Conservation (phyloP, 2,797 vertebrate genomes). For the Okamejei kenojei region DNA sequence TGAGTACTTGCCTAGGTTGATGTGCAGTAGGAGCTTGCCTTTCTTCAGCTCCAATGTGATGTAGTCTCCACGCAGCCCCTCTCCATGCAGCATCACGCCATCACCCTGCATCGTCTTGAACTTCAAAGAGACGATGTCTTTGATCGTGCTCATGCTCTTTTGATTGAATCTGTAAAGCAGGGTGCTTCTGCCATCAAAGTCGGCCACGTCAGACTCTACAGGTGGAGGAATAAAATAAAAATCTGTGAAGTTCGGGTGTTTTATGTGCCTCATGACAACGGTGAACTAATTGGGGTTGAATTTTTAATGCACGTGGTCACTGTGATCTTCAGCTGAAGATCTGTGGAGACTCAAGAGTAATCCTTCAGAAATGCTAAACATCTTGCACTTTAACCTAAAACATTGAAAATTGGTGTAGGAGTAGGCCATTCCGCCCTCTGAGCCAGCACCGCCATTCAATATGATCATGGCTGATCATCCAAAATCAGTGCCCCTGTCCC, state of each 20-base stretch:
- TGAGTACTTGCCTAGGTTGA: constrained; percentile 73
- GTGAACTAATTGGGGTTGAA: background rate
- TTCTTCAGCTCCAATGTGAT: constrained; percentile 70
- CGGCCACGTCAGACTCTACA: constrained; percentile 76
- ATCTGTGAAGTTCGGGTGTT: background rate
- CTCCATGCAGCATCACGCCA: constrained; percentile 87
- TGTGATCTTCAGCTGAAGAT: background rate
- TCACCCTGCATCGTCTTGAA: constrained; percentile 89
- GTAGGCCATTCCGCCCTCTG: no score
- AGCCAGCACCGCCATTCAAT: no score
- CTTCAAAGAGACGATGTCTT: constrained; percentile 88
- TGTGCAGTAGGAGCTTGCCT: constrained; percentile 76
- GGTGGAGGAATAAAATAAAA: constrained; percentile 42
- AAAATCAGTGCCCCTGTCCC: no score
- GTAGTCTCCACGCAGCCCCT: constrained; percentile 72
- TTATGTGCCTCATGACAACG: background rate
- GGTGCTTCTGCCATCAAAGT: constrained; percentile 89
- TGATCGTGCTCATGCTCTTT: constrained; percentile 93
- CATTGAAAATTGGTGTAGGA: no score
- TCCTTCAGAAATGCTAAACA: no score
- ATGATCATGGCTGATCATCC: no score
- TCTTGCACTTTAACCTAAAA: no score
- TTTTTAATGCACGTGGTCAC: no score
- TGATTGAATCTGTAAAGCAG: constrained; percentile 94
- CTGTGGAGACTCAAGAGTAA: background rate